A percentile compares a stretch with the other conserved stretches of the same genome.
Conservation (phyloP, 2,113 vertebrate species). For the Sinocyclocheilus rhinocerous region DNA sequence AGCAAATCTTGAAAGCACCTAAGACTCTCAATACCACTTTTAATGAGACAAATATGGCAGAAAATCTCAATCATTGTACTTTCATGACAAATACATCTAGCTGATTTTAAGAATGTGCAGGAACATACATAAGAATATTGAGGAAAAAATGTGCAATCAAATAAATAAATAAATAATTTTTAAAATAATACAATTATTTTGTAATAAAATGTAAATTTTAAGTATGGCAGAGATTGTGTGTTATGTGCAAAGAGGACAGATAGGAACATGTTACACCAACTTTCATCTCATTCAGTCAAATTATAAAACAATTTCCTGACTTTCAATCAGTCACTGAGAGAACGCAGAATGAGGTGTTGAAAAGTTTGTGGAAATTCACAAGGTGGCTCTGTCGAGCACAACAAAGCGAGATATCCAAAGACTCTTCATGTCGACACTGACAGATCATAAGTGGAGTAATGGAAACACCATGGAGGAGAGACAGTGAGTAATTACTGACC, state of each 20-base stretch:
- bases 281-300: not conserved
- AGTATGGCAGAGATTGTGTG: not conserved
- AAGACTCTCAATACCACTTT: too few relatives aligned
- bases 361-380: conserved; percentile 25
- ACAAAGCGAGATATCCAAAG: conserved; percentile 42
- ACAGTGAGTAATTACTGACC: conserved; percentile 78
- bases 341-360: conserved; percentile 19
- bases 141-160: not conserved
- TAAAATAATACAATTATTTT: not conserved
- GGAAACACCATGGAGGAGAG: conserved; percentile 67
- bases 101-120: too few relatives aligned
- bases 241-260: too few relatives aligned
- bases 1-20: too few relatives aligned
- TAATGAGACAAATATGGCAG: too few relatives aligned
- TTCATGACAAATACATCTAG: too few relatives aligned
- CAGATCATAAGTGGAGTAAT: conserved; percentile 69
- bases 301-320: conserved; percentile 10
- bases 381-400: not conserved
- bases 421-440: conserved; percentile 41
- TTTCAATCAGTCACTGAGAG: not conserved
- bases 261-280: not conserved
- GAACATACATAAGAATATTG: too few relatives aligned
- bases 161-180: not conserved
- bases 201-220: not conserved
- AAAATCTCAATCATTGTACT: too few relatives aligned